Percentiles rank a stretch among this genome's conserved stretches.
These are phyloP conservation scores for Neoniphon sammara DNA, from an alignment of 2,797 vertebrate genomes.

Conservation along the genomic window DNA sequence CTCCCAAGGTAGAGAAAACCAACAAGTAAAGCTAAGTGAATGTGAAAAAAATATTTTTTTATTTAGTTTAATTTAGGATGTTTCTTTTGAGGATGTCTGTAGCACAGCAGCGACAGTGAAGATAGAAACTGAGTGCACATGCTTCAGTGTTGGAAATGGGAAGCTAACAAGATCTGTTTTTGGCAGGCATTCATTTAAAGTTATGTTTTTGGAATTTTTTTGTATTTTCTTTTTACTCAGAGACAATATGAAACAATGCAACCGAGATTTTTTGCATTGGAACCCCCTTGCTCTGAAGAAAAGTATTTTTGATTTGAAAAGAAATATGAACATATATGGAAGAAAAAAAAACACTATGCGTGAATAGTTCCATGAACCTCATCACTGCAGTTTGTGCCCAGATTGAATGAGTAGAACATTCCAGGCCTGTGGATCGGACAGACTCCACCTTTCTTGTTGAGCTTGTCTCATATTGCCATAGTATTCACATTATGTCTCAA, in stretches of 20 bases:
- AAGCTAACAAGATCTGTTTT: constrained; percentile 52
- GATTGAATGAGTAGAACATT: constrained; percentile 71
- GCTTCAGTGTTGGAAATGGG: constrained; percentile 43
- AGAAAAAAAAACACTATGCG: constrained; percentile 64
- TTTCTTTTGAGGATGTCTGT: constrained; percentile 75
- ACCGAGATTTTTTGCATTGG: constrained; percentile 64
- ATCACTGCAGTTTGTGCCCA: constrained; percentile 74
- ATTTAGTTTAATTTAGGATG: constrained; percentile 76
- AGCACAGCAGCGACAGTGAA: constrained; percentile 63
- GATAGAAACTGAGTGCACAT: constrained; percentile 45
- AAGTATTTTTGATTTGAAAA: constrained; percentile 79
- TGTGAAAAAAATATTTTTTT: constrained; percentile 83
- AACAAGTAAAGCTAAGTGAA: constrained; percentile 84
- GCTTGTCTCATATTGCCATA: constrained; percentile 75
- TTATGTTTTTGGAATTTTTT: constrained; percentile 59
- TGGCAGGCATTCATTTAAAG: constrained; percentile 44
- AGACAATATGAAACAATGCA: constrained; percentile 72
- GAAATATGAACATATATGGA: constrained; percentile 73
- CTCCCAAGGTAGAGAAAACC: constrained; percentile 77
- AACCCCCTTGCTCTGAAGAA: constrained; percentile 74
- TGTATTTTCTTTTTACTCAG: constrained; percentile 75
- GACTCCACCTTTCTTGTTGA: constrained; percentile 66
- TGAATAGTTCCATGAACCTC: constrained; percentile 74
- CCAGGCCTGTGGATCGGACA: constrained; percentile 65
- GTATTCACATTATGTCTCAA: constrained; percentile 71